Evolutionary conservation across 2,888 invertebrate species (phyloP).

Genomic region (Ptychoptera albimana): DNA sequence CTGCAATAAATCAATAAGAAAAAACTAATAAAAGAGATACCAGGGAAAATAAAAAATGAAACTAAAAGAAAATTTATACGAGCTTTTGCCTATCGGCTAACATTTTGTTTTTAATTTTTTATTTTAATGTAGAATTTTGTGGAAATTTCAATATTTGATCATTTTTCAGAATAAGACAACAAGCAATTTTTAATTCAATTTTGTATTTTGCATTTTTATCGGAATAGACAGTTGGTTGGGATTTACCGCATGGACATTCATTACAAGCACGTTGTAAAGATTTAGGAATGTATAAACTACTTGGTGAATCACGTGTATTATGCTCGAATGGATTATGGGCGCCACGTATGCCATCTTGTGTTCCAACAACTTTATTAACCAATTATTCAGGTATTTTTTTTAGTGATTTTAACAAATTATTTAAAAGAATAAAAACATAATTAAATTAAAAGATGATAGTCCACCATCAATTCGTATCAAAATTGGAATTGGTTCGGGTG

Average conservation of each 20-base stretch:
- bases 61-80: neutral
- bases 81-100: neutral
- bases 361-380: conserved; percentile 70
- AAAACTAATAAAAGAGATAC: too few species aligned
- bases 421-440: neutral
- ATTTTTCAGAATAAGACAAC: neutral
- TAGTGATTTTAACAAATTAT: neutral
- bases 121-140: neutral
- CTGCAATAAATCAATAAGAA: too few species aligned
- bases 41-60: too few species aligned
- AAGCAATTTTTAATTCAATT: neutral
- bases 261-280: conserved; percentile 63
- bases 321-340: conserved; percentile 76
- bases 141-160: neutral
- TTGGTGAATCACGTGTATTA: conserved; percentile 56
- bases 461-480: conserved; percentile 68
- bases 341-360: conserved; percentile 60
- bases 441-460: conserved; percentile 45
- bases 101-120: neutral
- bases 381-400: conserved; percentile 57
- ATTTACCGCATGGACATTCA: conserved; percentile 61
- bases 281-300: conserved; percentile 68
- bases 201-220: conserved; percentile 11
- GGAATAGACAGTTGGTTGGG: conserved; percentile 39
- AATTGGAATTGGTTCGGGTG: conserved; percentile 61